Percentiles rank a stretch among this genome's conserved stretches.
Conservation (phyloP, 2,113 vertebrate species). For the Shinisaurus crocodilurus region DNA sequence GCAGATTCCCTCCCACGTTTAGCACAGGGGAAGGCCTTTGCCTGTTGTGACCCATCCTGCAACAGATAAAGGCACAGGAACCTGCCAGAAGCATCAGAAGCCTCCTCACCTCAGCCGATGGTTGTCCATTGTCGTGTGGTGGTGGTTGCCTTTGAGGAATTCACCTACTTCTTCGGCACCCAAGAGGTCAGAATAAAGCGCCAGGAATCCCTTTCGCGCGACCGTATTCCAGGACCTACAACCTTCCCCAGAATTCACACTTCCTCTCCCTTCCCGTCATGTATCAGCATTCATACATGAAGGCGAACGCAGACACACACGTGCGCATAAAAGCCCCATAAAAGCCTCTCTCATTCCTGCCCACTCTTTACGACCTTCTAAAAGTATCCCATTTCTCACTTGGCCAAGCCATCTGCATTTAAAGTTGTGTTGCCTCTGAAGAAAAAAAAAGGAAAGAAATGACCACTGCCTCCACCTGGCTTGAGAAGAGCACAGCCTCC, state of each 20-base stretch:
- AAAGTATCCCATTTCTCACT: not conserved
- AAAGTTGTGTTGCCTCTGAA: not conserved
- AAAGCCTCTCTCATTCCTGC: not conserved
- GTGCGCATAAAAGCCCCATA: not conserved
- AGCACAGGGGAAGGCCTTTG: not conserved
- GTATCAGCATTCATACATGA: not conserved
- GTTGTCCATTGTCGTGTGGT: not conserved
- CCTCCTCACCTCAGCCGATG: not conserved
- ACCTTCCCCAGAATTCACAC: not conserved
- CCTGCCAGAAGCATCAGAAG: not conserved
- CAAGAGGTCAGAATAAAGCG: not conserved
- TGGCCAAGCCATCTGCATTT: not conserved
- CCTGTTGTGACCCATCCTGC: not conserved
- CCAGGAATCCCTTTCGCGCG: not conserved
- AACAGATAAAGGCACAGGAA: not conserved
- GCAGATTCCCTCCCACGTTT: not conserved
- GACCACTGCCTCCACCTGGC: not conserved
- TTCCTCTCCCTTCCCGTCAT: not conserved
- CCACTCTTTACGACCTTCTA: not conserved
- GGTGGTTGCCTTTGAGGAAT: no score
- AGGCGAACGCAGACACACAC: not conserved
- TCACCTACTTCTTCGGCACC: not conserved
- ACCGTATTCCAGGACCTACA: not conserved
- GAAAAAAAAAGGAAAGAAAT: not conserved
- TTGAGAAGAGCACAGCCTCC: not conserved